These are phyloP conservation scores for Oriolus oriolus DNA, from an alignment of 2,113 vertebrate genomes.

Conservation along the genomic window DNA sequence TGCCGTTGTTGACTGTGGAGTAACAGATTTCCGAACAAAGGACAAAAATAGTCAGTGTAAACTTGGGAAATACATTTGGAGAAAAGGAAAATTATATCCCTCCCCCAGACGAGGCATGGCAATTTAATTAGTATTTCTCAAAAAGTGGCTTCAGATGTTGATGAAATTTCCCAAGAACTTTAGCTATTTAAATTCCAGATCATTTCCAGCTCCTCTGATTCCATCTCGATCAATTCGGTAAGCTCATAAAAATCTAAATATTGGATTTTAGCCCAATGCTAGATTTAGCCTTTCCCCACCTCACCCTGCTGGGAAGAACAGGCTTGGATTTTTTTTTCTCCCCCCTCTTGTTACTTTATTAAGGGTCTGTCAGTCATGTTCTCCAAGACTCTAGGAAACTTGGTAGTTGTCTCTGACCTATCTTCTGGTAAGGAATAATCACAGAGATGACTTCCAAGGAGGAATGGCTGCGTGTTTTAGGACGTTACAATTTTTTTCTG, in stretches of 20 bases:
- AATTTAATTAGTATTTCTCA: not conserved
- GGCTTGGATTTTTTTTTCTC: not conserved
- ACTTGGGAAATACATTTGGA: not conserved
- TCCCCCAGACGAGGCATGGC: not conserved
- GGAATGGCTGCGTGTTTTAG: fast-evolving
- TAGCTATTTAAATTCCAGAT: conserved; percentile 8
- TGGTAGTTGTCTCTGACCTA: not conserved
- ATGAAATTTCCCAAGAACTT: not conserved
- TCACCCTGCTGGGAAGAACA: not conserved
- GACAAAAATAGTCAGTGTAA: not conserved
- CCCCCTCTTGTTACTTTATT: not conserved
- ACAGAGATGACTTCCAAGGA: not conserved
- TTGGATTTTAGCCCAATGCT: not conserved
- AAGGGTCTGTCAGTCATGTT: not conserved
- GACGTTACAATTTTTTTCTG: not conserved
- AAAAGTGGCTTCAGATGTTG: not conserved
- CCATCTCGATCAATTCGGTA: not conserved
- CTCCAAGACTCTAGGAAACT: not conserved
- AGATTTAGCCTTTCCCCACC: not conserved
- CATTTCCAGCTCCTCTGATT: not conserved
- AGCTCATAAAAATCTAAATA: conserved; percentile 18
- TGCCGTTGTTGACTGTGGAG: not conserved
- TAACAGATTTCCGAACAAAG: not conserved
- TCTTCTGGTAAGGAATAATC: not conserved
- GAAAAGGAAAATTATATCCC: not conserved